These are phyloP conservation scores for Coryphaenoides rupestris DNA, from an alignment of 2,113 vertebrate genomes.

Conservation along the genomic window DNA sequence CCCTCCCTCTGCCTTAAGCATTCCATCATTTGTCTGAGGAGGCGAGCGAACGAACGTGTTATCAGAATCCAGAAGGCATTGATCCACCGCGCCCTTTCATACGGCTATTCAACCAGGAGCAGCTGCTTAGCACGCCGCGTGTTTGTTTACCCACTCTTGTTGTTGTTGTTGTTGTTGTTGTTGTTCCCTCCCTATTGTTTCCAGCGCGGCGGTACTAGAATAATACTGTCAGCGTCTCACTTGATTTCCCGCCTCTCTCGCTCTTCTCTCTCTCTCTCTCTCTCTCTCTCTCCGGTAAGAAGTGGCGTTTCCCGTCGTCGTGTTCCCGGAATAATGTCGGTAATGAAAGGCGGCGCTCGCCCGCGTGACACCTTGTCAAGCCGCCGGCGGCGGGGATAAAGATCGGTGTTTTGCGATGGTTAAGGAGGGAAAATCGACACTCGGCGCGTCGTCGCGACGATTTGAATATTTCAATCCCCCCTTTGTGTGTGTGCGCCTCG, in stretches of 20 bases:
- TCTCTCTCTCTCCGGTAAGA: too few species aligned
- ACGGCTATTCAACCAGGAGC: conserved; percentile 57
- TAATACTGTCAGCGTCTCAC: conserved; percentile 66
- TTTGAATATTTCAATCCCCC: conserved; percentile 54
- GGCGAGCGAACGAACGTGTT: conserved; percentile 59
- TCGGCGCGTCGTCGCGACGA: conserved; percentile 50
- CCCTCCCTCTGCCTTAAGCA: conserved; percentile 65
- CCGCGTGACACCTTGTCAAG: conserved; percentile 60
- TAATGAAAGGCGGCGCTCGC: conserved; percentile 65
- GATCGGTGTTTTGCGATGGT: conserved; percentile 61
- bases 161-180: conserved; percentile 25
- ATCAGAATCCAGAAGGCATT: conserved; percentile 69
- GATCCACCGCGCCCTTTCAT: conserved; percentile 60
- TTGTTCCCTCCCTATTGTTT: conserved; percentile 4
- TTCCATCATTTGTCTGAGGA: conserved; percentile 69
- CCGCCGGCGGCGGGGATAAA: conserved; percentile 51
- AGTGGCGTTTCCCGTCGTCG: conserved; percentile 51
- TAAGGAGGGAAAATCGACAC: conserved; percentile 64
- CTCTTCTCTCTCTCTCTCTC: too few species aligned
- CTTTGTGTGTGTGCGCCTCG: conserved; percentile 3
- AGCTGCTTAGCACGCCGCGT: conserved; percentile 64
- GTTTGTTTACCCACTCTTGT: conserved; percentile 58
- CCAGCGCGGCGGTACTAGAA: conserved; percentile 51
- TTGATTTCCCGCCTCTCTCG: too few species aligned
- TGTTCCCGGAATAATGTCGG: conserved; percentile 56